Percentiles rank a stretch among this genome's conserved stretches.
Evolutionary conservation across 1,140 invertebrate genomes (phyloP).

Genomic region (Ctenoplectra terminalis): DNA sequence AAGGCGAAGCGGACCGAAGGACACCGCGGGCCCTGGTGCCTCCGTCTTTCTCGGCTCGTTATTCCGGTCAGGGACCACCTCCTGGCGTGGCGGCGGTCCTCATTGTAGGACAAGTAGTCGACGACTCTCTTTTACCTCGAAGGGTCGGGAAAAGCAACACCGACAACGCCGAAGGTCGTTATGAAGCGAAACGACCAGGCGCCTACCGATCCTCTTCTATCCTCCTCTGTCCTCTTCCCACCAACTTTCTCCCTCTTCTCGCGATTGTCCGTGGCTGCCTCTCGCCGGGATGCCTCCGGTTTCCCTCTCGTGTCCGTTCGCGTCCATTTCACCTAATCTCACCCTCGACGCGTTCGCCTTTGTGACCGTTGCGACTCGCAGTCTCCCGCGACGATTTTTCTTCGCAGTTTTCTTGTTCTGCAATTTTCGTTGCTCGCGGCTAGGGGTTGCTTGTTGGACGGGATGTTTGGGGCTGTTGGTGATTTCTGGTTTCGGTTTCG

Average conservation of each 20-base stretch:
- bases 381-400: neutral
- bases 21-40: constrained; percentile 20
- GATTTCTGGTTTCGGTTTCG: too few relatives aligned
- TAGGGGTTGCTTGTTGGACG: too few relatives aligned
- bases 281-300: constrained; percentile 1
- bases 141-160: constrained; percentile 52
- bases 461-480: too few relatives aligned
- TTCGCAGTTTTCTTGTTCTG: too few relatives aligned
- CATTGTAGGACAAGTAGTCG: constrained; percentile 73
- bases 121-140: constrained; percentile 48
- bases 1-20: constrained; percentile 23
- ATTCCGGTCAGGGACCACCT: constrained; percentile 70
- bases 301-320: constrained; percentile 6
- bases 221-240: neutral
- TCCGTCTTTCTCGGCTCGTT: constrained; percentile 65
- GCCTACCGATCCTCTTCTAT: constrained; percentile 38
- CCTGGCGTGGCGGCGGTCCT: constrained; percentile 68
- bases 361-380: neutral
- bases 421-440: too few relatives aligned
- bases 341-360: neutral
- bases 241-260: neutral
- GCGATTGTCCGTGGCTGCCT: neutral
- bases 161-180: constrained; percentile 67
- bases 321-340: constrained; percentile 40
- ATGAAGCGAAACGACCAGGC: constrained; percentile 65